Conservation (phyloP, 53 echinoderm and acorn worm genomes). For the Apostichopus leukothele region DNA sequence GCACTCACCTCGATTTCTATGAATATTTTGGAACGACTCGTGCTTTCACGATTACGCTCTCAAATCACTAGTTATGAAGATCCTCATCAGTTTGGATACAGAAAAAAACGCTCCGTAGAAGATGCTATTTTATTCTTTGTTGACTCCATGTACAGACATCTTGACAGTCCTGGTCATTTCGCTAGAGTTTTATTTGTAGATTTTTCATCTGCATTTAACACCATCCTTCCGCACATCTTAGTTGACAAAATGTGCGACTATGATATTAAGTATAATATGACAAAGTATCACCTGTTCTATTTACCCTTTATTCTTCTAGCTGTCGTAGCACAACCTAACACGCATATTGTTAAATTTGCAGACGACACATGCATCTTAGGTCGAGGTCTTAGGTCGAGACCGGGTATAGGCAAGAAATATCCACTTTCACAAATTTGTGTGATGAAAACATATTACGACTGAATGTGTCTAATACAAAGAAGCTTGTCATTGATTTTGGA, state of each 20-base stretch:
- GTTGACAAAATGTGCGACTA: background rate
- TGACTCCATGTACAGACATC: background rate
- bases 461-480: too few relatives aligned
- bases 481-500: too few relatives aligned
- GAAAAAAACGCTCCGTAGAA: background rate
- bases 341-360: background rate
- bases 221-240: background rate
- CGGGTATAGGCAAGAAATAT: background rate
- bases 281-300: background rate
- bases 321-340: background rate
- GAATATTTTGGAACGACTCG: slow-evolving; percentile 7
- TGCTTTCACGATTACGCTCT: background rate
- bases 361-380: too few relatives aligned
- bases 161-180: background rate
- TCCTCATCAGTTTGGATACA: slow-evolving; percentile 1
- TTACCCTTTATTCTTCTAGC: background rate
- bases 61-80: slow-evolving; percentile 1
- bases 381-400: background rate
- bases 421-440: background rate
- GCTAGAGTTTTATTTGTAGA: slow-evolving; percentile 5
- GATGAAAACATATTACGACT: background rate
- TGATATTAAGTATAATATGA: background rate
- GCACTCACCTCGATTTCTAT: background rate
- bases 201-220: background rate
- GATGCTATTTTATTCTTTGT: slow-evolving; percentile 11